Conservation (phyloP, 1,140 invertebrate species). For the Campoletis sonorensis region DNA sequence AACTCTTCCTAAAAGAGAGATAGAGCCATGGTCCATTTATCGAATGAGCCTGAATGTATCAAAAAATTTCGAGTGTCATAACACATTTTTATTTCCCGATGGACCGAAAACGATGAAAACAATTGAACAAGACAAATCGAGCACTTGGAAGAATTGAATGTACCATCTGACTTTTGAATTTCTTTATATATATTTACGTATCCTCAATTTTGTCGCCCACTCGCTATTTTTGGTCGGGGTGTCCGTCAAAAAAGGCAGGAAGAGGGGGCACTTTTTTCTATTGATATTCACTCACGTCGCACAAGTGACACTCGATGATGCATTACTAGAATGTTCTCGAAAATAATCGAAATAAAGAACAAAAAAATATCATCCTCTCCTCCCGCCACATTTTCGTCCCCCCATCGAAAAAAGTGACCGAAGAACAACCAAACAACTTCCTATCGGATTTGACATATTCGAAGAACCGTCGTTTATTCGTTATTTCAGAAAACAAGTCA, state of each 20-base stretch:
- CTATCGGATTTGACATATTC: no score
- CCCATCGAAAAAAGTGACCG: not conserved
- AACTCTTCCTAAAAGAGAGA: no score
- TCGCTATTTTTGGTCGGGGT: no score
- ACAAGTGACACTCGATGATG: conserved; percentile 9
- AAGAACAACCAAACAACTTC: not conserved
- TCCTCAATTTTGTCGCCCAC: no score
- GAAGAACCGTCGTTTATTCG: no score
- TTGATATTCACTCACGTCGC: not conserved
- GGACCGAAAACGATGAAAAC: not conserved
- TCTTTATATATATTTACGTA: not conserved
- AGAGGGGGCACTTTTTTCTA: not conserved
- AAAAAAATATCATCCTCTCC: not conserved
- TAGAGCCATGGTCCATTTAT: no score
- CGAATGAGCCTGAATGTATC: not conserved
- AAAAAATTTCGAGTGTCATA: no score
- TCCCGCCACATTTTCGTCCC: not conserved
- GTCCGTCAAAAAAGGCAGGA: not conserved
- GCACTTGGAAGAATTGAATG: not conserved
- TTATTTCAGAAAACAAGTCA: no score
- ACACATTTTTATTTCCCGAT: not conserved
- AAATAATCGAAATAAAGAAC: not conserved
- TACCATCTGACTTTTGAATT: not conserved
- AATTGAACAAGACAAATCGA: not conserved
- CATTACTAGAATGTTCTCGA: not conserved